Conservation (phyloP, 2,113 vertebrate species). For the Zosterops hypoxanthus region DNA sequence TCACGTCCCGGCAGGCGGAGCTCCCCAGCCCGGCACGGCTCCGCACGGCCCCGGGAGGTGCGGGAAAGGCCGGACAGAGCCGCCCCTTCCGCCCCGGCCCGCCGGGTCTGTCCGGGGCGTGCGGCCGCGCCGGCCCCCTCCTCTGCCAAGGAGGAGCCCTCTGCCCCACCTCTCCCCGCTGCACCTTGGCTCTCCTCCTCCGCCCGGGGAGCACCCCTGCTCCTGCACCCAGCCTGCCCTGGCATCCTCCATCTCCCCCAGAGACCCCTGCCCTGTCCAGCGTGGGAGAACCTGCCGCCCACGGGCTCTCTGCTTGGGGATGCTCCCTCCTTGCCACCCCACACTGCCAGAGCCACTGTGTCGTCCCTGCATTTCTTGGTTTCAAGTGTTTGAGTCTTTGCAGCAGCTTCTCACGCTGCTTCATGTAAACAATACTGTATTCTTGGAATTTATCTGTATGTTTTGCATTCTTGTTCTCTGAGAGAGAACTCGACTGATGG, state of each 20-base stretch:
- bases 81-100: not conserved
- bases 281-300: no score
- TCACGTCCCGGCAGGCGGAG: not conserved
- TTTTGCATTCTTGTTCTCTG: no score
- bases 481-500: no score
- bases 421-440: no score
- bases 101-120: not conserved
- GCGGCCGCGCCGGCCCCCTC: not conserved
- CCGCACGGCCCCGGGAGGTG: not conserved
- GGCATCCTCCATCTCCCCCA: not conserved
- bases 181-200: not conserved
- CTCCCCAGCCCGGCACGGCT: not conserved
- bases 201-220: not conserved
- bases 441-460: no score
- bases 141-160: no score
- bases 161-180: no score
- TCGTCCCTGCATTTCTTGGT: no score
- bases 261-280: not conserved
- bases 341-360: not conserved
- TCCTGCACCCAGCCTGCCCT: not conserved
- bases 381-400: no score
- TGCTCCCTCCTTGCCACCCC: not conserved
- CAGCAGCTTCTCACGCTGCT: no score
- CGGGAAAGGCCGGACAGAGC: not conserved
- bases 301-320: not conserved